Evolutionary conservation across 2,888 invertebrate genomes (phyloP), one percentile per base, ranked within the genome.

Genomic region (Augochlorella aurata): DNA sequence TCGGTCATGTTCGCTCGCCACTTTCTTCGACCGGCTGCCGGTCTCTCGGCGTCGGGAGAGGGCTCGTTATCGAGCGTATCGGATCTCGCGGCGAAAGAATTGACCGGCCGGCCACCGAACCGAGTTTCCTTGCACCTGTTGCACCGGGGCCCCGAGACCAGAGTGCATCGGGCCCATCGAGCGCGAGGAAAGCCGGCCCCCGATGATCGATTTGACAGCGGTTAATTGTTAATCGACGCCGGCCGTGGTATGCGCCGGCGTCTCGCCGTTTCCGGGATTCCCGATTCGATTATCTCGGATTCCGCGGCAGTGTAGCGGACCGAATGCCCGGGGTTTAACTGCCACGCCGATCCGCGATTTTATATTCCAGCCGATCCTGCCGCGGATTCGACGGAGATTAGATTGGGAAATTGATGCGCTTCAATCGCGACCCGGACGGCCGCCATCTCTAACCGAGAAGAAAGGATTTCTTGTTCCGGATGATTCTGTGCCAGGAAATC

Each of bases 51-150:
- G 38, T 5, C 38, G 38, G 38, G 3, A 38, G 38, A 67, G 54
- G 24, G 54, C 54, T 81, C 79, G 67, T 84, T 88, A 86, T 88
- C 87, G 81, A 58, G 1, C 45, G 44, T 75, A 71, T 83, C 79
- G 77, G 78, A 88, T 87, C 87, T 81, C 54, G 18, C 44, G 52
- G 77, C 52, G 75, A 47, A 74, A 84, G 66, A 71, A 83, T 83
- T 63, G 75, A 74, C 81, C 78, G 50, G 24, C 24, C 47, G 73
- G 67, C 47, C 69, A 58, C 24, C 71, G 58, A 73, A 54, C 72
- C 24, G 49, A 65, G 75, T 66, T 75, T 74, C 52, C 75, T 47
- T 29, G 66, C 81, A 83, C 74, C 82, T 88, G 84, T 82, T 79
- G 44, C 38, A 24, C 24, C 24, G 21, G 58, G 21, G 24, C 24